Evolutionary conservation across 1,140 invertebrate species (phyloP), one percentile per base, ranked within the genome.

Genomic region (Chrysomallon squamiferum): DNA sequence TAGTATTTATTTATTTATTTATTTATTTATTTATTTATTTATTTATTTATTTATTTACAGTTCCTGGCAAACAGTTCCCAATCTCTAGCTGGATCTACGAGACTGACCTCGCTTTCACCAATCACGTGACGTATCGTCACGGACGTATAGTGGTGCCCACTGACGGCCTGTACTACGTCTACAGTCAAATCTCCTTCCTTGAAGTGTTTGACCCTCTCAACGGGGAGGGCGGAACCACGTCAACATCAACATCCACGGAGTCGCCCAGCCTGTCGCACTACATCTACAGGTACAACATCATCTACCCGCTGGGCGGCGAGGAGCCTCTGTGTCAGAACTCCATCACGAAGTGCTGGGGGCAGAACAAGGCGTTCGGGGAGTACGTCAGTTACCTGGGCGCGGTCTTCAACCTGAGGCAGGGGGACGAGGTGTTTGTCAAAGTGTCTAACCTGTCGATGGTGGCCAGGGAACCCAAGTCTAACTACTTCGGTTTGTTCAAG

Each of bases 311-410:
- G 20, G 79, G 79, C 2, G 79, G 81, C 3, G 81, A 83, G 49
- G 79, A 81, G 62, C 70, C 71, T 13, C 71, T 83, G 62, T 66
- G 74, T n/a, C 77, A 81, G 69, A 83, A 81, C 62, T 78, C 76
- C 27, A 76, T 79, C 58, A 80, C 78, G 13, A 83, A 81, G 59
- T 80, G 78, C 59, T 77, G 73, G 67, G 75, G 74, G 2, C 68
- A 74, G 56, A 79, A 74, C 60, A 76, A 78, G 63, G 63, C 72
- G 3, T 78, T 79, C 45, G 79, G 76, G 3, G 79, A 83, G 60
- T 80, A 81, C 64, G 76, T 76, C 25, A 83, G 81, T 58, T 78
- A 80, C 62, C 52, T 83, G 13, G 81, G 81, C 3, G 81, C 81
- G 30, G 71, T 80, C 18, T 79, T 81, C 66, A 63, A 80, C 54